Evolutionary conservation across 2,797 vertebrate species (phyloP).

Genomic region (Schizopygopsis malacanthus): DNA sequence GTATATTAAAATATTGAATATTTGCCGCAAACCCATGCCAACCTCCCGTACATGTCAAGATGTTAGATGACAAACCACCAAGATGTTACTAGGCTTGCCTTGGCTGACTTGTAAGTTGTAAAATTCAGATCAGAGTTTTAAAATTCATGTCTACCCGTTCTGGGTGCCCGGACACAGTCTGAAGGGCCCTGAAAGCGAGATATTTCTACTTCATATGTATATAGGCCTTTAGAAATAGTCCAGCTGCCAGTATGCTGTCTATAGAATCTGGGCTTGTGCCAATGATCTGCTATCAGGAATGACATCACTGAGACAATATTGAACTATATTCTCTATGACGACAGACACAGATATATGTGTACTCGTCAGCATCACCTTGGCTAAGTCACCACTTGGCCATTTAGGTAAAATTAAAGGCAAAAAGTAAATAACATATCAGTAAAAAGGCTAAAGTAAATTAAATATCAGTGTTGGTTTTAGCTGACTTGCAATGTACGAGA

Average conservation of each 20-base stretch:
- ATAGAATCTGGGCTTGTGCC: neutral
- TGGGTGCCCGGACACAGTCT: neutral
- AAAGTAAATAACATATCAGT: neutral
- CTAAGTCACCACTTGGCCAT: neutral
- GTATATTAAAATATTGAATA: constrained; percentile 33
- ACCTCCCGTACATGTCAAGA: constrained; percentile 14
- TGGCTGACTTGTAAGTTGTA: constrained; percentile 11
- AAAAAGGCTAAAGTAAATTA: neutral
- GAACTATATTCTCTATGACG: neutral
- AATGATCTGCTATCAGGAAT: neutral
- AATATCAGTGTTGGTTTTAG: neutral
- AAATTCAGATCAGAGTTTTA: constrained; percentile 1
- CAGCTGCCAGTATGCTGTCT: neutral
- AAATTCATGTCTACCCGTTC: constrained; percentile 11
- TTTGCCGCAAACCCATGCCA: constrained; percentile 8
- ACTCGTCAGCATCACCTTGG: neutral
- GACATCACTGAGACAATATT: neutral
- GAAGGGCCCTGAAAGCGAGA: neutral
- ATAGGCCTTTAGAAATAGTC: neutral
- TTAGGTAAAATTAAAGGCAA: neutral
- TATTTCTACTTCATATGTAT: neutral
- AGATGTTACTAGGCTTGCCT: neutral
- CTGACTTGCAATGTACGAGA: neutral
- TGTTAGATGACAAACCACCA: constrained; percentile 15
- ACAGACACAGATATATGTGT: neutral